These are phyloP conservation scores for Galeopsomyia nigrocyanea DNA, from an alignment of 2,888 invertebrate species.

Conservation along the genomic window DNA sequence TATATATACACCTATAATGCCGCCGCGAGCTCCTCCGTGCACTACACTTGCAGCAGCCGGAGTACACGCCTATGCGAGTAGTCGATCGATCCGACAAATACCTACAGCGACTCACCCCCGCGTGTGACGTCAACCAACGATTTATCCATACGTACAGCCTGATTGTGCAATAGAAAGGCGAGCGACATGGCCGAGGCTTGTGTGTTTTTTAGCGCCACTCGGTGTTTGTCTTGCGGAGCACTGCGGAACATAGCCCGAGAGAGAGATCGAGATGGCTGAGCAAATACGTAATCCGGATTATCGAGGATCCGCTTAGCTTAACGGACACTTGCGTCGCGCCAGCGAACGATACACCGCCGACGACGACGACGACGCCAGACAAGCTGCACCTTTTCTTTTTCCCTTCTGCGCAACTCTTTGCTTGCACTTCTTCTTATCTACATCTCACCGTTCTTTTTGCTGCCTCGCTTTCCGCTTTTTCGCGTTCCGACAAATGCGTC, in stretches of 20 bases:
- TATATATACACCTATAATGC: too few species aligned
- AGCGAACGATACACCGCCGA: slow-evolving; percentile 58
- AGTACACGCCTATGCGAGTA: slow-evolving; percentile 11
- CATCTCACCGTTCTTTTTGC: not conserved
- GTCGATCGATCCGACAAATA: slow-evolving; percentile 31
- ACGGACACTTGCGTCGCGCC: slow-evolving; percentile 65
- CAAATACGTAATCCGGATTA: slow-evolving; percentile 69
- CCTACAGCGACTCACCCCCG: not conserved
- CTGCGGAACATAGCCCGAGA: slow-evolving; percentile 41
- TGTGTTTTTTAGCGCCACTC: slow-evolving; percentile 50
- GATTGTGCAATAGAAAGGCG: not conserved
- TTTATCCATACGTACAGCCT: not conserved
- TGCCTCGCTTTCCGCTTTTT: too few species aligned
- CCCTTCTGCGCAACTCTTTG: not conserved
- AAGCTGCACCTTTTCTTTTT: not conserved
- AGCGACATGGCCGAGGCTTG: not conserved
- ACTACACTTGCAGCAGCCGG: not conserved
- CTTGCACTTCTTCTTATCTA: not conserved
- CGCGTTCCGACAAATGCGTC: too few species aligned
- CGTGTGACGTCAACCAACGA: not conserved
- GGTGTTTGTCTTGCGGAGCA: slow-evolving; percentile 57
- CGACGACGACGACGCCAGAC: slow-evolving; percentile 13
- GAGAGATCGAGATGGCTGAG: slow-evolving; percentile 64
- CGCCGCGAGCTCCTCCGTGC: too few species aligned
- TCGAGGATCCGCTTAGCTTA: slow-evolving; percentile 67